Conservation (phyloP, 2,797 vertebrate species). For the Gallinago nigripennis region DNA sequence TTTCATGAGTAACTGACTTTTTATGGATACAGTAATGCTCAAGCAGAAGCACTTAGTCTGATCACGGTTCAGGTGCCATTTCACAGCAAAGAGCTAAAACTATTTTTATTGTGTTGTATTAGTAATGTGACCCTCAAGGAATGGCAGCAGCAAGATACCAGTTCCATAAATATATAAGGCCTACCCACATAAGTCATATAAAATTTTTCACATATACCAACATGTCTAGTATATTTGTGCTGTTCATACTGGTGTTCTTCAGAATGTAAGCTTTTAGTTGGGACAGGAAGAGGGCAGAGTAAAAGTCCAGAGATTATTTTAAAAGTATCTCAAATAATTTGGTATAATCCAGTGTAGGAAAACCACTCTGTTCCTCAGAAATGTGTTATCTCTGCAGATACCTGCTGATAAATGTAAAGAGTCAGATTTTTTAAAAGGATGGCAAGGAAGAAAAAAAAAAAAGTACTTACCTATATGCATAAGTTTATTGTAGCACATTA, state of each 20-base stretch:
- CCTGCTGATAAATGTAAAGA: neutral
- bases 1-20: neutral
- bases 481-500: neutral
- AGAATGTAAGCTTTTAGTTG: neutral
- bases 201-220: neutral
- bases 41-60: neutral
- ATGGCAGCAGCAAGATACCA: neutral
- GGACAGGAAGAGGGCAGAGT: neutral
- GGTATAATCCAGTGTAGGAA: neutral
- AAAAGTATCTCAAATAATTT: neutral
- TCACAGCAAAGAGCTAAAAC: neutral
- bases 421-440: neutral
- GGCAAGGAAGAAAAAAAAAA: neutral
- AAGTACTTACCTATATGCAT: neutral
- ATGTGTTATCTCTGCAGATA: neutral
- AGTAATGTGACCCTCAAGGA: neutral
- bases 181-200: neutral
- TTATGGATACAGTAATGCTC: neutral
- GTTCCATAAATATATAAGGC: neutral
- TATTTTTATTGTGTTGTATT: neutral
- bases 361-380: neutral
- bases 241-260: neutral
- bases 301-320: neutral
- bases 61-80: neutral
- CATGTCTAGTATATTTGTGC: neutral